Base-by-base conservation (phyloP, 1,140 invertebrate species). In the Aphaenogaster rudis region DNA sequence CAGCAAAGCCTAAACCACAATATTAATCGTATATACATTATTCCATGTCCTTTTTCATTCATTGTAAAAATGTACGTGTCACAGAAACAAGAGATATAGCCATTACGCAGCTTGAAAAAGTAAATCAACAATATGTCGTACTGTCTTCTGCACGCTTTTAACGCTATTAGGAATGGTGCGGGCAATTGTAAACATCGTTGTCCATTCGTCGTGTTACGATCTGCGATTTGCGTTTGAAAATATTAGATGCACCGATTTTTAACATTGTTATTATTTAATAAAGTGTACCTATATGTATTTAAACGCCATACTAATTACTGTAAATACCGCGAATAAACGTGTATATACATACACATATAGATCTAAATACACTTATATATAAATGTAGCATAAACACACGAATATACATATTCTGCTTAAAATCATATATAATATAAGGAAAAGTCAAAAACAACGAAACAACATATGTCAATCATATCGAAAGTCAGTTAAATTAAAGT, bases 211-310 rank as follows among this genome's bases (percentile, higher is more conserved):
- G 33, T 74, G 42, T 84, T 84, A 84, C 80, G n/a, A 81, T 79
- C 77, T 64, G 64, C 79, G 54, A 84, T 33, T 50, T 89, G 21
- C 77, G 54, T 84, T 84, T 89, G 63, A 86, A 74, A 87, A 86
- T 63, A 76, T 88, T 67, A 67, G 63, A 71, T 86, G 80, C 84
- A 39, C 50, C 61, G 42, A 57, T 91, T 67, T 71, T 90, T 67
- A 85, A 79, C 57, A 86, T 86, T 82, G 88, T 86, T 92, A 85
- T 91, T 89, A 79, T 90, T 86, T 87, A 87, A 91, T 92, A 93
- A 92, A 86, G 71, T 93, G 91, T 93, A 93, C 57, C 88, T 93
- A 93, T 89, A 90, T 93, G 91, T 93, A 93, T 93, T 93, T 93
- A 93, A 92, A 93, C 92, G 90, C 89, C 88, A 91, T 91, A 91